Evolutionary conservation across 2,888 invertebrate species (phyloP), one percentile per base, ranked within the genome.

Genomic region (Latheticus oryzae): DNA sequence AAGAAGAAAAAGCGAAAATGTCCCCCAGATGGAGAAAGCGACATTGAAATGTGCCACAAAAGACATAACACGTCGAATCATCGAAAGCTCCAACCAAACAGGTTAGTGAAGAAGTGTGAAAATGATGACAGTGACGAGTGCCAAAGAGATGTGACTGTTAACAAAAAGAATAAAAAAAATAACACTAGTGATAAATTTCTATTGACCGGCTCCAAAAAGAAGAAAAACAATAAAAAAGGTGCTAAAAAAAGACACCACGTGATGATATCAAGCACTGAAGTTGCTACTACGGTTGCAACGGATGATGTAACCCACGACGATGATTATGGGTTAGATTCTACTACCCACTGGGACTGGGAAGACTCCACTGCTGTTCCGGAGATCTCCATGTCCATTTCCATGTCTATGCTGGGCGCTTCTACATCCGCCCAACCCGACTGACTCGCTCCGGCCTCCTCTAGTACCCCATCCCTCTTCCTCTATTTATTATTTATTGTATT

Each of bases 151-250:
- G 70, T 73, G 67, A 71, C 65, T 65, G 62, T 65, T 60, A 73
- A 69, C 59, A 75, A 80, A 80, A 76, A 83, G 81, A 76, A 82
- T 72, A 69, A 83, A 82, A 78, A 81, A 81, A 79, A 78, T 81
- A 68, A 67, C 50, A 60, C 51, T 62, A 58, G 57, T 62, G 56
- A 66, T 65, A 66, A 56, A 45, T 8, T 47, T 74, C 81, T 81
- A 73, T 79, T 77, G 72, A 79, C 66, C 65, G 70, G 78, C 80
- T 73, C 79, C 79, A 75, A 82, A 81, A 77, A 82, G 80, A 74
- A 78, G 77, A 73, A 79, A 81, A 72, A 81, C 80, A 71, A 80
- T 81, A 71, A 68, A 69, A 68, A 71, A 69, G 59, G 60, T 60
- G 60, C 53, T 81, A 81, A 76, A 79, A 81, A 78, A 78, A 82